Evolutionary conservation across 92 coral and sea anemone genomes (phyloP).

Genomic region (Porites rus): DNA sequence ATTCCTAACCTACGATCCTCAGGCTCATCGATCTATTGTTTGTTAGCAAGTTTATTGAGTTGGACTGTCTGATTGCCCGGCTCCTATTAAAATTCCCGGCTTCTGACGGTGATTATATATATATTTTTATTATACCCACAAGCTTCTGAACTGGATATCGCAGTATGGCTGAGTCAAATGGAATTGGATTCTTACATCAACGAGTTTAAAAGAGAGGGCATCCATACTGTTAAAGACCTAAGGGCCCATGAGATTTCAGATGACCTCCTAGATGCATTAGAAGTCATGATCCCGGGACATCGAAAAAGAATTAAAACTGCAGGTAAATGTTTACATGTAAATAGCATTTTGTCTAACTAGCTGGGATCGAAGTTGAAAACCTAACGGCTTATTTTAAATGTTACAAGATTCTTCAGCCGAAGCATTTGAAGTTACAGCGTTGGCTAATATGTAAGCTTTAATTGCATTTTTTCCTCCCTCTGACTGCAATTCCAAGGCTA

Average conservation of each 20-base stretch:
- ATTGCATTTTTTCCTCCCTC: not conserved
- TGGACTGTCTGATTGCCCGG: no score
- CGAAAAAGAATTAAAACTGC: constrained; percentile 73
- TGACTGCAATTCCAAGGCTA: not conserved
- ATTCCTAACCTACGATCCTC: no score
- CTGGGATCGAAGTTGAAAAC: no score
- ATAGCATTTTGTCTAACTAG: not conserved
- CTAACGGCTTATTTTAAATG: not conserved
- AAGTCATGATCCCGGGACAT: constrained; percentile 78
- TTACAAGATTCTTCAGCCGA: not conserved
- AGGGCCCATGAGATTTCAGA: constrained; percentile 40
- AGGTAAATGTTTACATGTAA: constrained; percentile 52
- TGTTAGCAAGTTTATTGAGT: no score
- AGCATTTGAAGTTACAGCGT: not conserved
- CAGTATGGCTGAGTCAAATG: constrained; percentile 56
- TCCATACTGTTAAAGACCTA: constrained; percentile 58
- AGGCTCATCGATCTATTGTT: no score
- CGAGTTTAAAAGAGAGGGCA: constrained; percentile 39
- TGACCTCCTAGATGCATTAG: constrained; percentile 61
- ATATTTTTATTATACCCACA: not conserved
- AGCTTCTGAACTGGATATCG: constrained; percentile 45
- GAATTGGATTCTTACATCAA: constrained; percentile 37
- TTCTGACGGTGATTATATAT: not conserved
- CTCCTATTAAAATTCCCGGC: not conserved
- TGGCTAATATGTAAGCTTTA: not conserved